A percentile compares a stretch with the other conserved stretches of the same genome.
Evolutionary conservation across 2,113 vertebrate species (phyloP).

Genomic region (Mohoua ochrocephala): DNA sequence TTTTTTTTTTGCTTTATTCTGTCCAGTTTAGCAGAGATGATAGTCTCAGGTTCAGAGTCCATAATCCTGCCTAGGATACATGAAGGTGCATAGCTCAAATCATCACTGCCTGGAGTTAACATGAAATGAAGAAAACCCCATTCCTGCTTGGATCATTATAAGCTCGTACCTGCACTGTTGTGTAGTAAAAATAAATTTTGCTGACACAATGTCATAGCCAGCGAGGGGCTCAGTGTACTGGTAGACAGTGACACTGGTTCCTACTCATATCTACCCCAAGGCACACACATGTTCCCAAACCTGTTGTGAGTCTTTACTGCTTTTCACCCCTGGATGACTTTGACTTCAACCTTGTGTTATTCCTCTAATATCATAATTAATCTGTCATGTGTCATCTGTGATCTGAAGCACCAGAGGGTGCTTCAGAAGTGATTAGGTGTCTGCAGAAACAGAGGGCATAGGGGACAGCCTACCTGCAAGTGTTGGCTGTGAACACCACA

Average conservation of each 20-base stretch:
- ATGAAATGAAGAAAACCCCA: neutral
- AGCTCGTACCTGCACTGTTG: neutral
- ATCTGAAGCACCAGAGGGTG: neutral
- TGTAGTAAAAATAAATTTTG: neutral
- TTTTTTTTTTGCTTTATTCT: neutral
- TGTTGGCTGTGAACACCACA: neutral
- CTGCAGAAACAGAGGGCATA: neutral
- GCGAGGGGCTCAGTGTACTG: neutral
- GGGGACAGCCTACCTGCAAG: neutral
- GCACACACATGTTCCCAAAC: neutral
- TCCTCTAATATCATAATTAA: neutral
- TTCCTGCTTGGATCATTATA: neutral
- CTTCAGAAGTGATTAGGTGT: neutral
- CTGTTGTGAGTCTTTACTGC: neutral
- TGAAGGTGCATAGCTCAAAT: neutral
- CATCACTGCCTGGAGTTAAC: neutral
- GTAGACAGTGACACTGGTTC: neutral
- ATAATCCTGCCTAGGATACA: neutral
- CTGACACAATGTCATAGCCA: neutral
- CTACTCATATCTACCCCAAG: neutral
- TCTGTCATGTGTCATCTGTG: neutral
- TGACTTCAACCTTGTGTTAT: slow-evolving; percentile 30
- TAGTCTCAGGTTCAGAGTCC: neutral
- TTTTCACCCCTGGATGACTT: neutral
- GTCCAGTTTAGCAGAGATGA: neutral